Conservation (phyloP, 2,797 vertebrate genomes). For the Thunnus albacares region DNA sequence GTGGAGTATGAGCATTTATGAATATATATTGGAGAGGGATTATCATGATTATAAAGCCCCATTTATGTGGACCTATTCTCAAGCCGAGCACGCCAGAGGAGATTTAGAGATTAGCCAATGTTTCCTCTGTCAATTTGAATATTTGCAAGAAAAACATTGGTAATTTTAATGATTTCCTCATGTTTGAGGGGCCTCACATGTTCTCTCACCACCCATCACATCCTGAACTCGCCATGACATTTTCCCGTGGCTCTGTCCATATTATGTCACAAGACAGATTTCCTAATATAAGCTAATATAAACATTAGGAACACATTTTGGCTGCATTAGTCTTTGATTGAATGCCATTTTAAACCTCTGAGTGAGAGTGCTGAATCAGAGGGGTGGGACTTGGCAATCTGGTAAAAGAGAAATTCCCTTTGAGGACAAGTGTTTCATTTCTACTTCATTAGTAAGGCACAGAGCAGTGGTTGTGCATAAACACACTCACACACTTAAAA, state of each 20-base stretch:
- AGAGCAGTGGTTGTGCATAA: constrained; percentile 19
- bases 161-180: constrained; percentile 36
- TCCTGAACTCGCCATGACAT: constrained; percentile 45
- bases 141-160: constrained; percentile 42
- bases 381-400: constrained; percentile 63
- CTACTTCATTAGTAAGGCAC: constrained; percentile 37
- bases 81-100: constrained; percentile 21
- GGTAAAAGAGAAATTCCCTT: constrained; percentile 51
- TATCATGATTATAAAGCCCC: constrained; percentile 36
- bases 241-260: constrained; percentile 38
- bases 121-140: constrained; percentile 56
- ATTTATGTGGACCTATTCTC: constrained; percentile 39
- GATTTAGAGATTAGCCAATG: constrained; percentile 58
- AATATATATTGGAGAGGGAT: constrained; percentile 51
- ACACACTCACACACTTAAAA: constrained; percentile 8
- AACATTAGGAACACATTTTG: constrained; percentile 65
- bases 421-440: constrained; percentile 54
- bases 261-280: constrained; percentile 65
- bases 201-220: constrained; percentile 20
- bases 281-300: constrained; percentile 66
- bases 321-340: constrained; percentile 68
- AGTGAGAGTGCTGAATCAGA: constrained; percentile 65
- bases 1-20: constrained; percentile 31
- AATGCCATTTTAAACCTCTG: constrained; percentile 71
- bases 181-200: constrained; percentile 42